These are phyloP conservation scores for Spodoptera littoralis DNA, from an alignment of 2,888 invertebrate species.

Conservation along the genomic window DNA sequence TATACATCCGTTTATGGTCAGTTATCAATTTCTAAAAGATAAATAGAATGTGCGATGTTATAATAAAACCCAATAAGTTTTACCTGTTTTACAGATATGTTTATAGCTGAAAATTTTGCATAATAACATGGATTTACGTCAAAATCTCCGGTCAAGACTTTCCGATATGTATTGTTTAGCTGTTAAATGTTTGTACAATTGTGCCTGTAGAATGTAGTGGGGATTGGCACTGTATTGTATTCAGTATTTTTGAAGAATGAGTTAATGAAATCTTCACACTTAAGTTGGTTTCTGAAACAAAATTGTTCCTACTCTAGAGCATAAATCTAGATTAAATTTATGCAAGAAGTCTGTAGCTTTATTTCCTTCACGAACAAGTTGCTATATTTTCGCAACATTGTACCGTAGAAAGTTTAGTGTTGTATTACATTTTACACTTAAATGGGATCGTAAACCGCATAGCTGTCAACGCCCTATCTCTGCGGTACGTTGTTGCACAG, in stretches of 20 bases:
- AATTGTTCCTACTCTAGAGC: not conserved
- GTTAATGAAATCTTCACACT: constrained; percentile 24
- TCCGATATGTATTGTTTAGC: constrained; percentile 16
- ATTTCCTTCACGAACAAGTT: constrained; percentile 24
- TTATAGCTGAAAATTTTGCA: not conserved
- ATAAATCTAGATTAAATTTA: constrained; percentile 8
- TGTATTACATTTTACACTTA: constrained; percentile 53
- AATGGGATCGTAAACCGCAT: constrained; percentile 59
- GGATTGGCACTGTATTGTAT: constrained; percentile 10
- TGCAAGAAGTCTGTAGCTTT: constrained; percentile 27
- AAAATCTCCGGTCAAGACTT: not conserved
- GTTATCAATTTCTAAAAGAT: not conserved
- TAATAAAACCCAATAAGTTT: too few relatives aligned
- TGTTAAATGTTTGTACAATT: constrained; percentile 27
- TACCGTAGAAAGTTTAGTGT: constrained; percentile 49
- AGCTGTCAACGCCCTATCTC: constrained; percentile 57
- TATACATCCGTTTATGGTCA: not conserved
- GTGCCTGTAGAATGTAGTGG: constrained; percentile 8
- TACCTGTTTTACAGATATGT: not conserved
- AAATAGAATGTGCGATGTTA: too few relatives aligned
- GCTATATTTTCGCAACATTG: constrained; percentile 39
- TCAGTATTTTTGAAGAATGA: constrained; percentile 18
- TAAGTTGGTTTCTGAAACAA: not conserved
- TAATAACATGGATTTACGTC: not conserved
- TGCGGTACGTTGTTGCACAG: constrained; percentile 56